Conservation (phyloP, 2,113 vertebrate genomes). For the Alectura lathami region DNA sequence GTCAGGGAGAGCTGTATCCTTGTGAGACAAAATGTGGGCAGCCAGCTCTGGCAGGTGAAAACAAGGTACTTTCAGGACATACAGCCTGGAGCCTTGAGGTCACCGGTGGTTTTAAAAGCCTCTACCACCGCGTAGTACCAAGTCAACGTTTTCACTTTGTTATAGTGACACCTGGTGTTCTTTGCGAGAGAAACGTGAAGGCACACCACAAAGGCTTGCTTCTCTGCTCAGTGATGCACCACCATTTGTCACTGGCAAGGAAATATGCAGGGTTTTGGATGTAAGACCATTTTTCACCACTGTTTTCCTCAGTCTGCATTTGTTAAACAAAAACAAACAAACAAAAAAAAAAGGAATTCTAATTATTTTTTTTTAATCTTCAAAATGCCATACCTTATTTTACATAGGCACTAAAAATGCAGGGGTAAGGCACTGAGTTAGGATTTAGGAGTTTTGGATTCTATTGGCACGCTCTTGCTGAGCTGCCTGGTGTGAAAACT, state of each 20-base stretch:
- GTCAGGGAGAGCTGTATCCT: fast-evolving
- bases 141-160: neutral
- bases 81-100: neutral
- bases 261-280: neutral
- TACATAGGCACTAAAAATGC: neutral
- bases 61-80: fast-evolving
- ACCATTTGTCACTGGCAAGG: fast-evolving
- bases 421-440: fast-evolving
- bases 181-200: fast-evolving
- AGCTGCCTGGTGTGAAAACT: too few relatives aligned
- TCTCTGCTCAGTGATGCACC: neutral
- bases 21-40: neutral
- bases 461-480: neutral
- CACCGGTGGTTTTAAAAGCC: neutral
- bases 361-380: neutral
- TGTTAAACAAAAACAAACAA: too few relatives aligned
- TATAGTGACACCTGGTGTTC: conserved; percentile 60
- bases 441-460: neutral
- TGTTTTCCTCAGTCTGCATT: neutral
- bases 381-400: fast-evolving
- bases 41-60: fast-evolving
- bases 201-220: neutral
- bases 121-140: fast-evolving
- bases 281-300: neutral
- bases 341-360: neutral